Base-by-base conservation (phyloP, 1,140 invertebrate species). In the Cataglyphis hispanica region DNA sequence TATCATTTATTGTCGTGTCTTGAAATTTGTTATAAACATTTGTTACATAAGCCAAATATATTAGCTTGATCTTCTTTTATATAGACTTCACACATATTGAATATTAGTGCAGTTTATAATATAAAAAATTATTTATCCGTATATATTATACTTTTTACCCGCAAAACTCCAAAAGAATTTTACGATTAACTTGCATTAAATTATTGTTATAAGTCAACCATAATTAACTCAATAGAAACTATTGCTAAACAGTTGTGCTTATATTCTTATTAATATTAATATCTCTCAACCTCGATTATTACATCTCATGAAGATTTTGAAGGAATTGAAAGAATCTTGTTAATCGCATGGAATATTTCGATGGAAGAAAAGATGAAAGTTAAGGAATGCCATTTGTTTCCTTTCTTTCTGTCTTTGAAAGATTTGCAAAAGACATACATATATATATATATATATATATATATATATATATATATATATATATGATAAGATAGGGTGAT, bases 401-500 rank as follows among this genome's bases (percentile, higher is more conserved):
- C 37, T 70, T 72, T 72, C 58, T 70, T 60, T 58, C 37, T 70
- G 66, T 72, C 66, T 70, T 60, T 50, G 34, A 76, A n/a, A 67
- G 16, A 46, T 58, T 13, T 4, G 64, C 22, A 5, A 43, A 66
- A 16, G 11, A 80, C 31, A 50, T 43, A 58, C 43, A 58, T 70
- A 72, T 31, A 78, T 64, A 86, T 31, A 43, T 34, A 56, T 31
- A 56, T 53, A 22, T 56, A 22, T 56, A 25, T 56, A 40, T 60
- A 25, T 75, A 19, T 40, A 19, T 60, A 60, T 40, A 40, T 61
- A 43, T 40, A 31, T 66, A 43, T 70, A n/a, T 76, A 66, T 63
- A 83, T 64, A 88, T 50, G 43, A 50, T 60, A 58, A 81, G 46
- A 66, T 77, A 83, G 88, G 46, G 27, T 77, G 84, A 90, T 74